phyloP scores from a whole-genome alignment of 2,888 invertebrate genomes.

The Pandemis heparana region DNA sequence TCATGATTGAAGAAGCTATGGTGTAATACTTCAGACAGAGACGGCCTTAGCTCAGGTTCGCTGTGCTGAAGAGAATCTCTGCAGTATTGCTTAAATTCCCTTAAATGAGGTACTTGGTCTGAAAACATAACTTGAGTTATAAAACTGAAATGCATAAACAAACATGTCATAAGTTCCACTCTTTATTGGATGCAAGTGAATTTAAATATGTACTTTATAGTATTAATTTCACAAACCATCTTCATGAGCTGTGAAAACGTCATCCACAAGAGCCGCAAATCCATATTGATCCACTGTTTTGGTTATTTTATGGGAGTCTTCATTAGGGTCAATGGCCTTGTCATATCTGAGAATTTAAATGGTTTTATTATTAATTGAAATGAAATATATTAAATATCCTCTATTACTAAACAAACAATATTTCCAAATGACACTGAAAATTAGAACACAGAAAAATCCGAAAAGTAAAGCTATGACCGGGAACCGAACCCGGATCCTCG shows the following conservation, averaged over 20 bases:
- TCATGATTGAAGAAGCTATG: constrained; percentile 94
- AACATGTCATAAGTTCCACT: neutral
- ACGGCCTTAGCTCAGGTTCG: constrained; percentile 88
- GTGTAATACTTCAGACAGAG: constrained; percentile 87
- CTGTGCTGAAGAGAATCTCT: constrained; percentile 88
- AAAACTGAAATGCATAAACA: neutral
- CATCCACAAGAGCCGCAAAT: constrained; percentile 91
- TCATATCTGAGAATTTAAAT: constrained; percentile 85
- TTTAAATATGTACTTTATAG: neutral
- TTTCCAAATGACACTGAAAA: too few relatives aligned
- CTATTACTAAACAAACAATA: too few relatives aligned
- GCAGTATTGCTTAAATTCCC: constrained; percentile 90
- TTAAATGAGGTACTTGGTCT: constrained; percentile 89
- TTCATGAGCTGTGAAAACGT: constrained; percentile 88
- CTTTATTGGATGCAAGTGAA: neutral
- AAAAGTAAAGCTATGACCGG: too few relatives aligned
- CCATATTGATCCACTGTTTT: constrained; percentile 91
- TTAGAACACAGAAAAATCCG: too few relatives aligned
- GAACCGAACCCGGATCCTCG: too few relatives aligned
- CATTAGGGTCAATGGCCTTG: constrained; percentile 90
- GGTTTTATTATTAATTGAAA: constrained; percentile 6
- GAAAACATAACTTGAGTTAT: constrained; percentile 50
- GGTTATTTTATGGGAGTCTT: constrained; percentile 84
- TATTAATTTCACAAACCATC: constrained; percentile 72
- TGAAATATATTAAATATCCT: too few relatives aligned